Base-by-base conservation (phyloP, 2,888 invertebrate genomes). In the Leistus spinibarbis region DNA sequence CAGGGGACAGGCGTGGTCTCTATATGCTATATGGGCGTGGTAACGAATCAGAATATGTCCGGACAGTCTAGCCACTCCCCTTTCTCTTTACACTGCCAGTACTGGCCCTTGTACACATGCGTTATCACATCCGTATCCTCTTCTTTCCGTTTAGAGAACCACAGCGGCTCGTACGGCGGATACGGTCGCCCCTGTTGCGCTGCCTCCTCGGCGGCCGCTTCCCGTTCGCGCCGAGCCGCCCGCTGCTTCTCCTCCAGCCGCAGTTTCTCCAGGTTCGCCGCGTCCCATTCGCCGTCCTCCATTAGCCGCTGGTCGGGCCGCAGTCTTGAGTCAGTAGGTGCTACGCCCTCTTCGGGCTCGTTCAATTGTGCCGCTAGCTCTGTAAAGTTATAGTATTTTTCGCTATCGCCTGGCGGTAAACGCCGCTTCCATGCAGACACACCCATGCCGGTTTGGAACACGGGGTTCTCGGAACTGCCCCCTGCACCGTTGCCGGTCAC, bases 291-390 rank as follows among this genome's bases (percentile, higher is more conserved):
- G 2, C 97, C 97, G 77, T 95, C 90, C 86, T 99, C 98, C 99
- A 99, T 99, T 80, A 97, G 89, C 69, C 99, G 91, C 87, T 99
- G 99, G 90, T 99, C 99, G 76, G 99, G 99, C 74, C 99, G 90
- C 69, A 90, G 86, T 40, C 98, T 91, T 69, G 95, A 93, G 88
- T 99, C 99, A 0, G 99, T 98, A 9, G 98, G 98, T 68, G 98
- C 97, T 24, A 99, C 92, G 77, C 91, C 94, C 3, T 92, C 91
- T 86, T 99, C 99, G 63, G 90, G 89, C 87, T 99, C 99, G 87
- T 99, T 99, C 81, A 99, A 88, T 87, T 99, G 98, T 83, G 97
- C 94, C 71, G 99, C 98, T 81, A 99, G 89, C 84, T 93, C 88
- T 64, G 98, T 98, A 87, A 99, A 99, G 87, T 95, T 93, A 88